These are phyloP conservation scores for Holothuria leucospilota DNA, from an alignment of 53 echinoderm and acorn worm genomes.

Conservation along the genomic window DNA sequence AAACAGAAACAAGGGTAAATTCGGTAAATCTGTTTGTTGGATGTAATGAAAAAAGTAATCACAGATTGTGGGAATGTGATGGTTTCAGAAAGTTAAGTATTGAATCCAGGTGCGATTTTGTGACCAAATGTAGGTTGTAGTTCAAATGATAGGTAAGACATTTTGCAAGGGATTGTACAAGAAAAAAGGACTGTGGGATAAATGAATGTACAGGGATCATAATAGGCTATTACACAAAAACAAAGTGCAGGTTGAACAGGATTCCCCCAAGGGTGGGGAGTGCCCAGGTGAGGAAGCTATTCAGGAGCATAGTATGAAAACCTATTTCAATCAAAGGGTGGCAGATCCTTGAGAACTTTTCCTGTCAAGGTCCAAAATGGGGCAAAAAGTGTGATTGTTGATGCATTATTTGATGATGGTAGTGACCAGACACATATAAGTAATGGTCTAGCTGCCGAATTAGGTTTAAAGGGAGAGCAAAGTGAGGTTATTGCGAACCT, in stretches of 20 bases:
- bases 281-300: neutral
- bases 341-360: conserved; percentile 2
- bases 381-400: neutral
- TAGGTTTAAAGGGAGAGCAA: neutral
- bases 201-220: conserved; percentile 25
- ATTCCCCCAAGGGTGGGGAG: conserved; percentile 2
- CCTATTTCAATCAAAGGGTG: neutral
- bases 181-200: conserved; percentile 1
- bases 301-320: neutral
- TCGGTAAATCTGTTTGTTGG: neutral
- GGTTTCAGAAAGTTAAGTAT: conserved; percentile 1
- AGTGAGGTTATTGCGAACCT: neutral
- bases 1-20: neutral
- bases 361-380: conserved; percentile 24
- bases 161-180: conserved; percentile 5
- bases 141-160: conserved; percentile 1
- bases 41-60: neutral
- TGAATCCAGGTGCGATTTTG: neutral
- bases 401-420: conserved; percentile 49
- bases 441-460: no score
- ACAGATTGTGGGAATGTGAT: neutral
- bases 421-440: conserved; percentile 23
- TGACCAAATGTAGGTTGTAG: neutral
- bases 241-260: neutral
- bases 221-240: conserved; percentile 11